Conservation (phyloP, 2,113 vertebrate species). For the Grammomys dolichurus region DNA sequence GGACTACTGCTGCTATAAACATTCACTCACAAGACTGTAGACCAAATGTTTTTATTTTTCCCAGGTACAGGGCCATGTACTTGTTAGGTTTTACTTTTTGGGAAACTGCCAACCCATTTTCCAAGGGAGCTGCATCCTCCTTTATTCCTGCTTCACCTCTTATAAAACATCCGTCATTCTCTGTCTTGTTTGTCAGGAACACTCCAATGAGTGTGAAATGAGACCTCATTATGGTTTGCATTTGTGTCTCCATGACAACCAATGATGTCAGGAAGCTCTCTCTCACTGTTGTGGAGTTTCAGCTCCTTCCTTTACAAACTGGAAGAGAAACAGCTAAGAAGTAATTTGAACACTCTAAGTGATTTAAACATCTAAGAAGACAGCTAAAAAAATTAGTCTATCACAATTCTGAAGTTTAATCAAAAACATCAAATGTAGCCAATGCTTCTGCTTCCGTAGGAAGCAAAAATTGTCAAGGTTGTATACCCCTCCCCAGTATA, state of each 20-base stretch:
- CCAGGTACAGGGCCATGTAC: neutral
- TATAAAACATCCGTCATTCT: neutral
- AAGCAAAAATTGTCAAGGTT: neutral
- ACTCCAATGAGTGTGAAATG: constrained; percentile 24
- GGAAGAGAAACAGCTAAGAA: neutral
- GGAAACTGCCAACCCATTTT: constrained; percentile 42
- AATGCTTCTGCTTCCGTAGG: neutral
- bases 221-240: constrained; percentile 1
- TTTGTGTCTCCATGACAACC: constrained; percentile 25
- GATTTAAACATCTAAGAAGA: neutral
- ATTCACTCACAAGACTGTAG: neutral
- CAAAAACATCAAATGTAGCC: neutral
- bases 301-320: constrained; percentile 55
- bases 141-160: neutral
- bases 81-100: constrained; percentile 37
- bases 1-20: constrained; percentile 20
- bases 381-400: neutral
- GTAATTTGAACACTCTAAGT: neutral
- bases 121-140: neutral
- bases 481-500: neutral
- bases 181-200: neutral
- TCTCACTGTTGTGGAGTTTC: neutral
- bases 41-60: neutral
- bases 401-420: constrained; percentile 6
- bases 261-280: constrained; percentile 19